Conservation (phyloP, 2,797 vertebrate genomes). For the Heterohyrax brucei region DNA sequence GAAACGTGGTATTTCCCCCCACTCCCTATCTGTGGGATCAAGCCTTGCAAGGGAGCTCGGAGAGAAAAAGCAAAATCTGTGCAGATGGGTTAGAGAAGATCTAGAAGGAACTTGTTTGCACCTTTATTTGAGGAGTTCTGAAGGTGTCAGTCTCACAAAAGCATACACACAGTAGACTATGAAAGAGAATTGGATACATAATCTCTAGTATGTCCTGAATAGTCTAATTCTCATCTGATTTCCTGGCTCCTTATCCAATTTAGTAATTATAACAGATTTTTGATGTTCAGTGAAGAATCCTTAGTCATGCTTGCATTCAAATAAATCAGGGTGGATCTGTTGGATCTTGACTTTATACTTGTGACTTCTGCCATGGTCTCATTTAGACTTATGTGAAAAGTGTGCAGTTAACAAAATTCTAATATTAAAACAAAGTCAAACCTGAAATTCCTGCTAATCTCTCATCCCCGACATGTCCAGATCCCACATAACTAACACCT, state of each 20-base stretch:
- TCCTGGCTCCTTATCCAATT: constrained; percentile 34
- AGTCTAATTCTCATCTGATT: not conserved
- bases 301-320: constrained; percentile 8
- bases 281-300: not conserved
- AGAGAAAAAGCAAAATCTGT: not conserved
- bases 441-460: not conserved
- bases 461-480: not conserved
- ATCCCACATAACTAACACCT: not conserved
- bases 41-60: not conserved
- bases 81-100: not conserved
- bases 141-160: not conserved
- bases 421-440: not conserved
- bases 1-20: not conserved
- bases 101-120: not conserved
- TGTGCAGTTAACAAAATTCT: not conserved
- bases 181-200: not conserved
- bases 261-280: constrained; percentile 6
- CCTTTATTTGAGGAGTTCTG: not conserved
- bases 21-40: not conserved
- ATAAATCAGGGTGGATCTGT: not conserved
- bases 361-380: not conserved
- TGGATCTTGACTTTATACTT: not conserved
- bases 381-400: not conserved
- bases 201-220: not conserved
- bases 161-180: not conserved